These are phyloP conservation scores for Tautogolabrus adspersus DNA, from an alignment of 2,113 vertebrate species.

Conservation along the genomic window DNA sequence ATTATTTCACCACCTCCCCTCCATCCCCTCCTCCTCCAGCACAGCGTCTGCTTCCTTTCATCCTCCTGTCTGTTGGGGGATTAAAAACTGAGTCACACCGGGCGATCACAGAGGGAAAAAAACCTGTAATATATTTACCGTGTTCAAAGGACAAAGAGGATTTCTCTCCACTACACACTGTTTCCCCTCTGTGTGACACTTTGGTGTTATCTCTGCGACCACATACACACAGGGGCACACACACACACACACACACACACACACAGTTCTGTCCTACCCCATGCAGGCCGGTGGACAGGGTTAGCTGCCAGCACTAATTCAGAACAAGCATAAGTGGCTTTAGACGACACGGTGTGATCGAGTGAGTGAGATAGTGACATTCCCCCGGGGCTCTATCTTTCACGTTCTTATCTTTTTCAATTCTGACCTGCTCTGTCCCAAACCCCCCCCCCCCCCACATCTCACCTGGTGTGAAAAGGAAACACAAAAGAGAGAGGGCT, in stretches of 20 bases:
- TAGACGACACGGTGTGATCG: conserved; percentile 57
- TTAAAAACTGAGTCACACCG: conserved; percentile 60
- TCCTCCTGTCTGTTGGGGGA: conserved; percentile 61
- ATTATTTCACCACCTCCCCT: conserved; percentile 3
- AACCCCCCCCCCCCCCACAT: neutral
- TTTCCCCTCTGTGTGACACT: conserved; percentile 37
- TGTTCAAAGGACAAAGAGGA: conserved; percentile 66
- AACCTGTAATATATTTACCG: conserved; percentile 57
- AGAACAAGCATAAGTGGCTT: conserved; percentile 47
- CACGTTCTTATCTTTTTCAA: conserved; percentile 32
- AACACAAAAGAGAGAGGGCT: neutral
- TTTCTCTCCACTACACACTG: conserved; percentile 42
- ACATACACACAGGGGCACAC: conserved; percentile 8
- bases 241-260: neutral
- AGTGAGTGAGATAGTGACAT: conserved; percentile 54
- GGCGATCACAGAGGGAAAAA: conserved; percentile 40
- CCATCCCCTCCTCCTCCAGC: conserved; percentile 8
- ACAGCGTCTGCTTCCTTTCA: conserved; percentile 37
- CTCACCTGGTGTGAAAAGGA: conserved; percentile 8
- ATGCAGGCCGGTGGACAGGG: conserved; percentile 54
- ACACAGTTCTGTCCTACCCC: conserved; percentile 37
- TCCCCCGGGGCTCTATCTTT: conserved; percentile 49
- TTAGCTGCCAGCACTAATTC: conserved; percentile 73
- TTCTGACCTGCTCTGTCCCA: conserved; percentile 7
- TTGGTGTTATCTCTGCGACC: conserved; percentile 41